A percentile compares a stretch with the other conserved stretches of the same genome.
Evolutionary conservation across 2,797 vertebrate genomes (phyloP).

Genomic region (Periparus ater): DNA sequence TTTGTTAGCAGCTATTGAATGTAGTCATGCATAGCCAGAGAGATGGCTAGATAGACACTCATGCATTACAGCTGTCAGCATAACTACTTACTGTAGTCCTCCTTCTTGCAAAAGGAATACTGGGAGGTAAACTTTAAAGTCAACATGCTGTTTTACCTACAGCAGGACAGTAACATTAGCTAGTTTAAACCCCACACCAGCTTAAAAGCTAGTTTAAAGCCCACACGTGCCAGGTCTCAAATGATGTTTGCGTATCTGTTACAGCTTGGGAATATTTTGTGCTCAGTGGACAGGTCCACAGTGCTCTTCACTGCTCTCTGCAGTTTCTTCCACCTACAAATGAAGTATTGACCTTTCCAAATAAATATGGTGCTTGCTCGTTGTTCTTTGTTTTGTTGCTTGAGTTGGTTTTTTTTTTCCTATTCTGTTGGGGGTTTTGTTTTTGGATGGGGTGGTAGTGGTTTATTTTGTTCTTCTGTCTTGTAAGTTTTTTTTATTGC

Average conservation of each 20-base stretch:
- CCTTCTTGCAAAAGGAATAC: neutral
- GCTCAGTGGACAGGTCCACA: neutral
- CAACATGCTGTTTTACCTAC: neutral
- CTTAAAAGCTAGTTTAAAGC: neutral
- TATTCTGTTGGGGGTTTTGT: neutral
- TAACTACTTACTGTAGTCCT: neutral
- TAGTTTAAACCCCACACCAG: neutral
- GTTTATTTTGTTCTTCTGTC: neutral
- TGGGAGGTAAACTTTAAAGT: neutral
- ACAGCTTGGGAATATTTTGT: neutral
- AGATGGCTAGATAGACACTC: neutral
- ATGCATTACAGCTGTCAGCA: neutral
- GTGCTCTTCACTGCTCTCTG: neutral
- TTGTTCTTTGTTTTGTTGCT: neutral
- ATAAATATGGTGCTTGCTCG: neutral
- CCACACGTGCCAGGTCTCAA: neutral
- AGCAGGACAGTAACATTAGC: neutral
- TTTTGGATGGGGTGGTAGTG: accelerated
- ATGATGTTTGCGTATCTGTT: neutral
- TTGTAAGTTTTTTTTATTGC: neutral
- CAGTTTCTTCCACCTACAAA: neutral
- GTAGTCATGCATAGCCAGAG: neutral
- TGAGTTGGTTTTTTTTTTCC: neutral
- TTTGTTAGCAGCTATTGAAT: neutral
- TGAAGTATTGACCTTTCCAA: neutral